These are phyloP conservation scores for Andricus curvator DNA, from an alignment of 2,888 invertebrate genomes.

Conservation along the genomic window DNA sequence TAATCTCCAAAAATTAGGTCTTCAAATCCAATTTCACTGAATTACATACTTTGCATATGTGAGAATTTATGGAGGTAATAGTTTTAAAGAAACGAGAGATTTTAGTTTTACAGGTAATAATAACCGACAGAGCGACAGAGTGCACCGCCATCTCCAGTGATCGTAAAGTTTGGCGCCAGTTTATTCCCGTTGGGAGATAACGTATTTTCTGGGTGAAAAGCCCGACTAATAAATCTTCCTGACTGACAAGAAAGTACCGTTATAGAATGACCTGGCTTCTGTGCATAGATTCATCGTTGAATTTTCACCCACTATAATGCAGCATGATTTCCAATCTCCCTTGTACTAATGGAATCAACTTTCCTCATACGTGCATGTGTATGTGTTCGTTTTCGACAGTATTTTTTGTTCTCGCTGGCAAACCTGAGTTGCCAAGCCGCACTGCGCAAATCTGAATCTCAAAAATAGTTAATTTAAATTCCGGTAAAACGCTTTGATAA, in stretches of 20 bases:
- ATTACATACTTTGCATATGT: neutral
- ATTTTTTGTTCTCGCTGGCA: constrained; percentile 5
- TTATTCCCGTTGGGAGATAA: constrained; percentile 22
- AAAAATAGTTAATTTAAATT: constrained; percentile 54
- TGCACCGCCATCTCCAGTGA: neutral
- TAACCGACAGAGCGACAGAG: constrained; percentile 10
- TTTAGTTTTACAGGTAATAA: constrained; percentile 17
- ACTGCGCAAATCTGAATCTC: constrained; percentile 53
- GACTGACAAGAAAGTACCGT: constrained; percentile 31
- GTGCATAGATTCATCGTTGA: neutral
- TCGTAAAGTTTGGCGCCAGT: constrained; percentile 23
- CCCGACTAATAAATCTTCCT: constrained; percentile 28
- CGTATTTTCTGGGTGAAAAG: constrained; percentile 20
- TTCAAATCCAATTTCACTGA: neutral
- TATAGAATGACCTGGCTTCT: constrained; percentile 20
- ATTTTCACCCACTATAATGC: constrained; percentile 22
- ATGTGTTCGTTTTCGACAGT: neutral
- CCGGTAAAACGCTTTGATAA: constrained; percentile 37
- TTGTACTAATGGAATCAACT: constrained; percentile 22
- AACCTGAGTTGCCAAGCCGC: constrained; percentile 1
- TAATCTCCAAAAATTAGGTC: neutral
- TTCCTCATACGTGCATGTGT: neutral
- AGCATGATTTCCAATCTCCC: constrained; percentile 32
- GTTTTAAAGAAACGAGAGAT: neutral
- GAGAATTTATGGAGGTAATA: neutral